Base-by-base conservation (phyloP, 2,888 invertebrate genomes). In the Aphidius colemani region DNA sequence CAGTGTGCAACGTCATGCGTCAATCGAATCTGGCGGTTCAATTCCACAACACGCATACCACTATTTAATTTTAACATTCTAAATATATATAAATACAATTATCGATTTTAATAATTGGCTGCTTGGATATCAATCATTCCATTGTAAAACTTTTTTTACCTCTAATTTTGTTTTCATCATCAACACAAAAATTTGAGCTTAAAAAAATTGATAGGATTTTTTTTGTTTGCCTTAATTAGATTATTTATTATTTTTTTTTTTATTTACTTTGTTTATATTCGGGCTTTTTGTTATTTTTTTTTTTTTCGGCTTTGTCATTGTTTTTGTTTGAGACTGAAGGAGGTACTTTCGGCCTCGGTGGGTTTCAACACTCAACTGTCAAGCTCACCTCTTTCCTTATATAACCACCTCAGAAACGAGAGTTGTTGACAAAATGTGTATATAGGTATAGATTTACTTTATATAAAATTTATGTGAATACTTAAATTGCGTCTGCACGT, bases 401-500 rank as follows among this genome's bases (percentile, higher is more conserved):
- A n/a, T n/a, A 30, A 45, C 39, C 45, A 40, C 6, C 46, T 30
- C 57, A 30, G 11, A 30, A 30, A 18, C 10, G 39, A 57, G 57
- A 46, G 57, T 8, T 46, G 46, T 63, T 57, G 51, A 53, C 45
- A 39, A 63, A 58, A 57, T 57, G 46, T 57, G 46, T 57, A 57
- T 39, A 30, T 53, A 18, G 13, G 13, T 57, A 57, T 39, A 30
- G 46, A 18, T 51, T 7, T 57, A 45, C 56, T 53, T 45, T 30
- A 30, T 30, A 53, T 53, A 57, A 40, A 57, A 57, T 46, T n/a
- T n/a, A 39, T 18, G 45, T 57, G 57, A 57, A 40, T 46, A 46
- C 18, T 57, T 45, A 46, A 57, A 46, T 57, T 30, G 57, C 48
- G 45, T 45, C 57, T 57, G 11, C 39, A n/a, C 57, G 18, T 46